Percentiles rank a stretch among this genome's conserved stretches.
These are phyloP conservation scores for Rhaphigaster nebulosa DNA, from an alignment of 2,888 invertebrate genomes.

Conservation along the genomic window DNA sequence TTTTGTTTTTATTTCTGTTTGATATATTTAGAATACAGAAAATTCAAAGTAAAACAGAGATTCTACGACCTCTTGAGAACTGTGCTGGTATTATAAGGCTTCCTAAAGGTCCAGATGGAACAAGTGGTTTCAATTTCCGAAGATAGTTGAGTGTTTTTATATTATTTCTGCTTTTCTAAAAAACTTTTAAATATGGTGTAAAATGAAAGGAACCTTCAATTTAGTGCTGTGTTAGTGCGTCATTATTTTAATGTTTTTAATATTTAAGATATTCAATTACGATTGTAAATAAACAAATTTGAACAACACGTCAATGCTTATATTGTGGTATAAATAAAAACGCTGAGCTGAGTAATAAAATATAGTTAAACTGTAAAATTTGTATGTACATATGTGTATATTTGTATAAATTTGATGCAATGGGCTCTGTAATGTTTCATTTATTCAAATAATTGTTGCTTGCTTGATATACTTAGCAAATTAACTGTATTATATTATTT, in stretches of 20 bases:
- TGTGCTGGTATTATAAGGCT: constrained; percentile 76
- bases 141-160: constrained; percentile 71
- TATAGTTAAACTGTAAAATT: constrained; percentile 10
- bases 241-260: constrained; percentile 47
- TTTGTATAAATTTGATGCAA: constrained; percentile 41
- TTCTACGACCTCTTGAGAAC: constrained; percentile 70
- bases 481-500: neutral
- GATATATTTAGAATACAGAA: constrained; percentile 66
- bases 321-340: neutral
- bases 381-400: constrained; percentile 21
- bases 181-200: constrained; percentile 22
- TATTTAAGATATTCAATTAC: neutral
- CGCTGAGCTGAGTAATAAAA: neutral
- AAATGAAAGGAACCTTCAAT: neutral
- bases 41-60: constrained; percentile 69
- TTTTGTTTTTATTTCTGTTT: constrained; percentile 33
- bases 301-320: constrained; percentile 13
- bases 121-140: constrained; percentile 77
- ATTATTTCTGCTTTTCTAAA: constrained; percentile 19
- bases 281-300: constrained; percentile 14
- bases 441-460: neutral
- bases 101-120: constrained; percentile 86
- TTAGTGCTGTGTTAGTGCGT: neutral
- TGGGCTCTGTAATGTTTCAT: constrained; percentile 4
- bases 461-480: neutral